Evolutionary conservation across 2,888 invertebrate species (phyloP).

Genomic region (Xanthostigma xanthostigma): DNA sequence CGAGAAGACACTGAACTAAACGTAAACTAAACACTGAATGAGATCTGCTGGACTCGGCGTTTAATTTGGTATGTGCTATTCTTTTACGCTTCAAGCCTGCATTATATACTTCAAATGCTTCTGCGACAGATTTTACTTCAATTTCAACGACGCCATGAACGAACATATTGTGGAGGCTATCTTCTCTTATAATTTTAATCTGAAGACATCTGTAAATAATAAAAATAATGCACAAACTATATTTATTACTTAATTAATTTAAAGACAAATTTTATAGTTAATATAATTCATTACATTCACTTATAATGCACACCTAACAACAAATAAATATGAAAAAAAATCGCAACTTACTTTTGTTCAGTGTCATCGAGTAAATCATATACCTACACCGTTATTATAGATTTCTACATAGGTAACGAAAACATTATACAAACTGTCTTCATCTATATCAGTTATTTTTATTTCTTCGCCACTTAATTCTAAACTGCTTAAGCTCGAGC

Average conservation of each 20-base stretch:
- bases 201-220: slow-evolving; percentile 55
- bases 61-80: slow-evolving; percentile 84
- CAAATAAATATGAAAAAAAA: too few relatives aligned
- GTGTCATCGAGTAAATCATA: slow-evolving; percentile 89
- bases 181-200: slow-evolving; percentile 80
- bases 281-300: neutral
- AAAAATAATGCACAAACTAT: too few relatives aligned
- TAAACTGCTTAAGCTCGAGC: too few relatives aligned
- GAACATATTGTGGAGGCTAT: slow-evolving; percentile 77
- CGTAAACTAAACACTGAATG: slow-evolving; percentile 94
- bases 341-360: slow-evolving; percentile 31
- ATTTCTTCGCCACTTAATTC: slow-evolving; percentile 25
- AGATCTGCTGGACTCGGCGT: slow-evolving; percentile 90
- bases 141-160: slow-evolving; percentile 86
- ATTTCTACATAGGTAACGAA: slow-evolving; percentile 94
- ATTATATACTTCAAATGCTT: slow-evolving; percentile 83
- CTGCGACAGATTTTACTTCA: slow-evolving; percentile 87
- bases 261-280: neutral
- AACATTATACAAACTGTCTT: slow-evolving; percentile 69
- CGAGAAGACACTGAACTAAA: slow-evolving; percentile 53
- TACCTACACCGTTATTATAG: slow-evolving; percentile 91
- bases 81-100: slow-evolving; percentile 77
- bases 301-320: too few relatives aligned
- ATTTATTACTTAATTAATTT: too few relatives aligned
- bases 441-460: slow-evolving; percentile 50